Conservation (phyloP, 1,140 invertebrate genomes). For the Zaprionus tsacasi region DNA sequence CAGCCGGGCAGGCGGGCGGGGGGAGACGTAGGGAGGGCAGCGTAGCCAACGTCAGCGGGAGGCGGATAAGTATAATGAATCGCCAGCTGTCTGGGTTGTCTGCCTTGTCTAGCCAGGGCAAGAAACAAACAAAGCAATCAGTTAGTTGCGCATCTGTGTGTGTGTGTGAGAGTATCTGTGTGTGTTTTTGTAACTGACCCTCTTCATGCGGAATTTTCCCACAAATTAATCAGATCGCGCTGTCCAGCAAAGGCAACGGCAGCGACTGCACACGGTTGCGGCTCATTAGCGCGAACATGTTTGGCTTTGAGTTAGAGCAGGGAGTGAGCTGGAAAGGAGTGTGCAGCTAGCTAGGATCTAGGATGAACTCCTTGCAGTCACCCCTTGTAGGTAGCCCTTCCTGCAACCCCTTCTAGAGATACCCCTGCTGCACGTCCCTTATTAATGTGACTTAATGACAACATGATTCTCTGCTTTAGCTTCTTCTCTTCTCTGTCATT, state of each 20-base stretch:
- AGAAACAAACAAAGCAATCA: slow-evolving; percentile 24
- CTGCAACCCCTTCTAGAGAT: too few species aligned
- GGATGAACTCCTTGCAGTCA: neutral
- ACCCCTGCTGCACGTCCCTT: neutral
- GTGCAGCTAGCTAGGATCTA: neutral
- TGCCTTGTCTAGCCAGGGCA: slow-evolving; percentile 1
- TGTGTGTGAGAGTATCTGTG: slow-evolving; percentile 1
- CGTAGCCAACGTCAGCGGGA: neutral
- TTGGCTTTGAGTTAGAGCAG: slow-evolving; percentile 59
- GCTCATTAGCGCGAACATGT: slow-evolving; percentile 69
- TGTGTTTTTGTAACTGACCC: slow-evolving; percentile 23
- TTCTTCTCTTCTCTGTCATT: neutral
- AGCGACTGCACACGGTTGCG: slow-evolving; percentile 42
- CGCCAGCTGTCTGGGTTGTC: slow-evolving; percentile 25
- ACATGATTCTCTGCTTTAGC: neutral
- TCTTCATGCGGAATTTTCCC: slow-evolving; percentile 45
- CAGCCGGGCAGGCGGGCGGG: neutral
- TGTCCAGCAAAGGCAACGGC: neutral
- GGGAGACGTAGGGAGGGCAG: neutral
- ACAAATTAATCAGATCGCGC: slow-evolving; percentile 69
- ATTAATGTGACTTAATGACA: neutral
- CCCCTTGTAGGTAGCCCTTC: slow-evolving; percentile 9
- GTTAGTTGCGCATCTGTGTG: neutral
- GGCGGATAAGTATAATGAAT: slow-evolving; percentile 46
- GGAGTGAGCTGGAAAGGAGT: neutral